Conservation (phyloP, 2,797 vertebrate genomes). For the Chlorospingus flavigularis region DNA sequence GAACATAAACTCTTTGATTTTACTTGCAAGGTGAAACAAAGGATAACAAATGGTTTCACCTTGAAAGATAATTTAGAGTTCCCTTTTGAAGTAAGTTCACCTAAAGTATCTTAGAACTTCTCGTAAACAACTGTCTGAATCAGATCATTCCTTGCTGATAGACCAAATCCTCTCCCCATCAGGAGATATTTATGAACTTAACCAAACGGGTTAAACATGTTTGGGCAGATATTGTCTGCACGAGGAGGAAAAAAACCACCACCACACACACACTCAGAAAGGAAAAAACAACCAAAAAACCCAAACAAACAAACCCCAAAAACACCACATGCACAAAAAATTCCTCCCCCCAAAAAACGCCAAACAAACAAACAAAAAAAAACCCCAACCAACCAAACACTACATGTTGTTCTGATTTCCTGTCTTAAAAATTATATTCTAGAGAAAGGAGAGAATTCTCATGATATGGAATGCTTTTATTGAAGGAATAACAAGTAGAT, state of each 20-base stretch:
- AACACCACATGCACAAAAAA: no score
- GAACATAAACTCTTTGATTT: neutral
- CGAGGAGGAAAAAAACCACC: neutral
- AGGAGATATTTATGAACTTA: constrained; percentile 5
- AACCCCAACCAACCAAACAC: accelerated
- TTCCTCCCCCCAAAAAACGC: accelerated
- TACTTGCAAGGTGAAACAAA: neutral
- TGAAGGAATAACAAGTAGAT: neutral
- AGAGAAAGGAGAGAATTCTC: neutral
- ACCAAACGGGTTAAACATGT: constrained; percentile 17
- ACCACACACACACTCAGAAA: neutral
- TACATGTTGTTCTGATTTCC: neutral
- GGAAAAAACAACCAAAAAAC: neutral
- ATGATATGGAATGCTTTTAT: neutral
- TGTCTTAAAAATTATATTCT: neutral
- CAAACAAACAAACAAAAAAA: no score
- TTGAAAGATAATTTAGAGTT: neutral
- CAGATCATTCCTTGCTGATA: neutral
- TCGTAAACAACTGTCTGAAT: neutral
- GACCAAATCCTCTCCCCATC: neutral
- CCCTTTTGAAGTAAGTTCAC: neutral
- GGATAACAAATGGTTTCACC: neutral
- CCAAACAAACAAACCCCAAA: neutral
- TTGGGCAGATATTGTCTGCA: neutral
- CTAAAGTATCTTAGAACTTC: neutral